A percentile compares a stretch with the other conserved stretches of the same genome.
phyloP scores from a whole-genome alignment of 2,113 vertebrate species.

The Clarias magur region DNA sequence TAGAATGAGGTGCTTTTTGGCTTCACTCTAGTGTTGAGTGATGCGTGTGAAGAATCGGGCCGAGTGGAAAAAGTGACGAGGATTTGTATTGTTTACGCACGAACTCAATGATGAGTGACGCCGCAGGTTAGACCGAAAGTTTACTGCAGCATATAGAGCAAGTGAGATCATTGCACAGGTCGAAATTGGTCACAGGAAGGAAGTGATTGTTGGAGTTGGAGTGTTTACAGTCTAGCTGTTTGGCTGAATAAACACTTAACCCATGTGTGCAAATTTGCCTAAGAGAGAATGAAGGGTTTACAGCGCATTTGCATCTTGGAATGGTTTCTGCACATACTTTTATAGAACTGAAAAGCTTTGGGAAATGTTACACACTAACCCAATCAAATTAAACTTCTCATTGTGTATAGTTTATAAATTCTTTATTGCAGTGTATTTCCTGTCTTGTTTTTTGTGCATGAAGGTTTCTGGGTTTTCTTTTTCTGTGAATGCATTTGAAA shows the following conservation, averaged over 20 bases:
- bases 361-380: conserved; percentile 36
- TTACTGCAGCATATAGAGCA: conserved; percentile 2
- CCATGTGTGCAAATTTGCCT: not conserved
- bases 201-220: not conserved
- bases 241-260: not conserved
- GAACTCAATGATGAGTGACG: no score
- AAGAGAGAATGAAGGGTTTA: not conserved
- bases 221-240: conserved; percentile 17
- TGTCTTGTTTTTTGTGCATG: conserved; percentile 29
- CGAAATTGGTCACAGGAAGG: conserved; percentile 14
- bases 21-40: not conserved
- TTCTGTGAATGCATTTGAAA: not conserved
- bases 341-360: conserved; percentile 10
- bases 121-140: conserved; percentile 1
- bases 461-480: conserved; percentile 31
- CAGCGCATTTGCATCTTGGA: conserved; percentile 27
- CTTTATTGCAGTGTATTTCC: conserved; percentile 6
- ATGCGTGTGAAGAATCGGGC: not conserved
- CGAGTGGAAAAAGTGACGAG: conserved; percentile 3
- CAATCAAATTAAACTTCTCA: conserved; percentile 13
- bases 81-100: not conserved
- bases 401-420: not conserved
- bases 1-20: not conserved
- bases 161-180: conserved; percentile 2
- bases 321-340: conserved; percentile 34